Percentiles rank a stretch among this genome's conserved stretches.
Evolutionary conservation across 2,113 vertebrate genomes (phyloP).

Genomic region (Panthera uncia): DNA sequence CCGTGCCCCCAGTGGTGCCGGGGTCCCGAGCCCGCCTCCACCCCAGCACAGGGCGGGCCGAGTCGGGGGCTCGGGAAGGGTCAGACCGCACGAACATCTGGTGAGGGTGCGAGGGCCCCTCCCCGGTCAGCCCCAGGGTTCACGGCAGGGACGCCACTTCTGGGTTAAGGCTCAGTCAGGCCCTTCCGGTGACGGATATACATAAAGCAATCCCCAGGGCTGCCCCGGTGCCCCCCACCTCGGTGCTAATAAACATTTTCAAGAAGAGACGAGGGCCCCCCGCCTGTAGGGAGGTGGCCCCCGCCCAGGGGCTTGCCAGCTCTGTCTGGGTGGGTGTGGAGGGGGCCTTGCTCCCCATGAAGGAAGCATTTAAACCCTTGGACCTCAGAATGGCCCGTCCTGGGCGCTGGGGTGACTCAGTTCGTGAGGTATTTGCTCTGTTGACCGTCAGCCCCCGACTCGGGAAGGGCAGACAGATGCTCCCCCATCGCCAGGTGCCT

Average conservation of each 20-base stretch:
- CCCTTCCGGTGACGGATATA: accelerated
- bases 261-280: neutral
- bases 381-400: accelerated
- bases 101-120: neutral
- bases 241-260: neutral
- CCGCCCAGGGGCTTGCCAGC: neutral
- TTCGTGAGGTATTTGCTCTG: accelerated
- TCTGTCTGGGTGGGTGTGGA: neutral
- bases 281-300: accelerated
- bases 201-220: neutral
- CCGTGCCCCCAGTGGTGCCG: too few relatives aligned
- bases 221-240: accelerated
- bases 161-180: neutral
- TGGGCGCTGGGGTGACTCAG: accelerated
- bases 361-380: neutral
- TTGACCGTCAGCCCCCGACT: accelerated
- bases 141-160: accelerated
- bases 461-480: too few relatives aligned
- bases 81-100: neutral
- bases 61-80: accelerated
- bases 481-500: accelerated
- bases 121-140: neutral
- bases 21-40: neutral
- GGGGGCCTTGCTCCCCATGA: neutral
- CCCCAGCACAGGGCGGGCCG: neutral